Evolutionary conservation across 2,888 invertebrate genomes (phyloP), one percentile per base, ranked within the genome.

Genomic region (Temnothorax rugatulus): DNA sequence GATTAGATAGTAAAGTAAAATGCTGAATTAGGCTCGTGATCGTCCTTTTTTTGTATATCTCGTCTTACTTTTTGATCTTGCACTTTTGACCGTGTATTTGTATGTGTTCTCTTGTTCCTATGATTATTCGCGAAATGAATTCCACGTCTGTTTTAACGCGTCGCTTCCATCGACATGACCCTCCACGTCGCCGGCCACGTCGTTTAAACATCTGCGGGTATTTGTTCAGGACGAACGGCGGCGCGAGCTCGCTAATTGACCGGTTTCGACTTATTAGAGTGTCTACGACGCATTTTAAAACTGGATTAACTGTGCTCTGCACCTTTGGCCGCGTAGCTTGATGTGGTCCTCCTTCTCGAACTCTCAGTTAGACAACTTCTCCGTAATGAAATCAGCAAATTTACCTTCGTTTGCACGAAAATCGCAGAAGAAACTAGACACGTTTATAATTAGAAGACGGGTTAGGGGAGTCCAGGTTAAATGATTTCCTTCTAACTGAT

Each of bases 181-280:
- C 77, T 86, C 71, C 84, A 82, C 88, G 82, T 84, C 83, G 77
- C 66, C 77, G 41, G 59, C 66, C 76, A 85, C 90, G 88, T 89
- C 91, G 91, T 92, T 93, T 91, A 92, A 93, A 93, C 93, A 94
- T 93, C 93, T 93, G 92, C 91, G 91, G 88, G 89, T 93, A 91
- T 94, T 94, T 94, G 90, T 89, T 93, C 93, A 93, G 94, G 94
- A 93, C 92, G 88, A 87, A 73, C 76, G 77, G 74, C 71, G 79
- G 86, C 75, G 87, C 69, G 88, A 88, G 87, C 88, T 91, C 90
- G 92, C 91, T 94, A 93, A 94, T 94, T 94, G 92, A 93, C 93
- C 91, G 92, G 92, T 93, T 93, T 91, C 90, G 90, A 93, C 92
- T 93, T 93, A 94, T 93, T 93, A 93, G 92, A 91, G 89, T 91